A percentile compares a stretch with the other conserved stretches of the same genome.
Conservation (phyloP, 2,888 invertebrate species). For the Netelia virgata region DNA sequence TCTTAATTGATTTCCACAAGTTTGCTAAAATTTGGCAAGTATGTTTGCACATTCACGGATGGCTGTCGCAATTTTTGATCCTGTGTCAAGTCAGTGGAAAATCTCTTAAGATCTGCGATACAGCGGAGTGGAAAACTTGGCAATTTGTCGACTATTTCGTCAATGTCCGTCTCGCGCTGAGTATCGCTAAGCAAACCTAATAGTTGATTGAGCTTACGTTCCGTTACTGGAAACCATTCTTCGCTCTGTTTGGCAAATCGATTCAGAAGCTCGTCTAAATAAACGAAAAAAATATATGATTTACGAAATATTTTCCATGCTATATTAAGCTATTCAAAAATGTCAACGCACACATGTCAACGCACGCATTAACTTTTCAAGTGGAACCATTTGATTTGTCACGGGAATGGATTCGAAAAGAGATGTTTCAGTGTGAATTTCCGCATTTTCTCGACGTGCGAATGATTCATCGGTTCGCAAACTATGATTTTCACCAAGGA, state of each 20-base stretch:
- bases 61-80: slow-evolving; percentile 13
- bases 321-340: not conserved
- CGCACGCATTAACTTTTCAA: slow-evolving; percentile 15
- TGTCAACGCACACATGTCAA: slow-evolving; percentile 3
- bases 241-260: slow-evolving; percentile 4
- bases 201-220: slow-evolving; percentile 13
- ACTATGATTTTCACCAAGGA: not conserved
- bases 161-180: not conserved
- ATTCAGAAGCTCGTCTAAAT: slow-evolving; percentile 15
- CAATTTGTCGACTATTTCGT: slow-evolving; percentile 1
- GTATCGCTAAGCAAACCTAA: slow-evolving; percentile 18
- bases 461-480: slow-evolving; percentile 23
- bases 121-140: slow-evolving; percentile 14
- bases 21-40: not conserved
- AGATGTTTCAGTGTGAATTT: slow-evolving; percentile 20
- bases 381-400: slow-evolving; percentile 19
- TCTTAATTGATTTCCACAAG: not conserved
- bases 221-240: slow-evolving; percentile 1
- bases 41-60: not conserved
- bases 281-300: slow-evolving; percentile 2
- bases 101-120: slow-evolving; percentile 5
- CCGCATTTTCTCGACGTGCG: slow-evolving; percentile 2
- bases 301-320: not conserved
- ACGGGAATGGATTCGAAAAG: slow-evolving; percentile 23
- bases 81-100: not conserved